Evolutionary conservation across 1,140 invertebrate species (phyloP).

Genomic region (Pseudomyrmex sp.): DNA sequence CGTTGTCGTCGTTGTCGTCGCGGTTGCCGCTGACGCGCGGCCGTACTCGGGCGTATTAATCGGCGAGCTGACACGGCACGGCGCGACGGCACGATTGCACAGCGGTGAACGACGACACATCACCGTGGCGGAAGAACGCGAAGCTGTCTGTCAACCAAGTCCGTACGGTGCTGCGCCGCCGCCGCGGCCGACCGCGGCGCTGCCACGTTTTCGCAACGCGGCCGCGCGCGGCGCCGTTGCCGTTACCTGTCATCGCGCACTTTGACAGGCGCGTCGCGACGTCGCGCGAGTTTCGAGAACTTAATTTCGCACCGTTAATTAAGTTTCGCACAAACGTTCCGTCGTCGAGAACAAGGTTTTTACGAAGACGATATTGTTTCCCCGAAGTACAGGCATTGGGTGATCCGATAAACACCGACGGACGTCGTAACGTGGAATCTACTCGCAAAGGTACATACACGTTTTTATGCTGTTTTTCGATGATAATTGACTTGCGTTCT

Average conservation of each 20-base stretch:
- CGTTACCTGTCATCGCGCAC: constrained; percentile 16
- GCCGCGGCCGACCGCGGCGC: constrained; percentile 53
- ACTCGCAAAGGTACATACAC: no score
- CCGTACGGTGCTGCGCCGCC: constrained; percentile 50
- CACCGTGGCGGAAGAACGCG: constrained; percentile 66
- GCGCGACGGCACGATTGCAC: constrained; percentile 61
- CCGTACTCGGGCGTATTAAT: constrained; percentile 33
- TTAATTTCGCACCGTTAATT: no score
- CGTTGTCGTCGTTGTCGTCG: constrained; percentile 6
- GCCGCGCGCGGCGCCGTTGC: constrained; percentile 56
- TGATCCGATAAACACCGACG: no score
- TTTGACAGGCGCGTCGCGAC: neutral
- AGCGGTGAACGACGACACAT: constrained; percentile 63
- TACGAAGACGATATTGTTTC: no score
- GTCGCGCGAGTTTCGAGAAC: constrained; percentile 17
- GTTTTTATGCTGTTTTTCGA: no score
- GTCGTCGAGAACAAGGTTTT: no score
- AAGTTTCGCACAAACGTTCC: no score
- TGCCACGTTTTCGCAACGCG: constrained; percentile 54
- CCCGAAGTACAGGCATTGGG: no score
- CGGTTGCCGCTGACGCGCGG: constrained; percentile 40
- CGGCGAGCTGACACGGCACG: constrained; percentile 47
- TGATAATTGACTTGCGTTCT: no score
- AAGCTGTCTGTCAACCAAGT: constrained; percentile 68
- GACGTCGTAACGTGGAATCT: no score